These are phyloP conservation scores for Emys orbicularis DNA, from an alignment of 2,797 vertebrate species.

Conservation along the genomic window DNA sequence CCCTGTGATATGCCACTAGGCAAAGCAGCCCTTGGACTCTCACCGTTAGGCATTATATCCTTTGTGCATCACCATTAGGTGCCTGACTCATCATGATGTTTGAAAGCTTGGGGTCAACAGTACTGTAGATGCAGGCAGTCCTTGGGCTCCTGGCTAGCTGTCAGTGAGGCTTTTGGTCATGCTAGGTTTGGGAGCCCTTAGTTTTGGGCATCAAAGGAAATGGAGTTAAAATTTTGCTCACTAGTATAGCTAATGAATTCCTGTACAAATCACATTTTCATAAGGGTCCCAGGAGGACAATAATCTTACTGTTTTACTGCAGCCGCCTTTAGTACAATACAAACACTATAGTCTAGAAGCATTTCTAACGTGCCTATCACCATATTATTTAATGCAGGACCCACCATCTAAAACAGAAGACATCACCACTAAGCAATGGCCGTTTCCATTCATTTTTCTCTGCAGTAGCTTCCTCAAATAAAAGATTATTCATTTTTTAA, in stretches of 20 bases:
- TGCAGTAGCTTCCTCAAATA: neutral
- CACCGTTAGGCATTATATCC: neutral
- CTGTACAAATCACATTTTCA: neutral
- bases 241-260: neutral
- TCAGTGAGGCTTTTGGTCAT: neutral
- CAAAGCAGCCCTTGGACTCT: neutral
- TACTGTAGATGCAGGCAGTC: neutral
- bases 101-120: neutral
- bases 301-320: neutral
- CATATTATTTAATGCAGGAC: neutral
- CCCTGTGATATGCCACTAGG: neutral
- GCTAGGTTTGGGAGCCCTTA: neutral
- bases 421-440: neutral
- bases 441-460: neutral
- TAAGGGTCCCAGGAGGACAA: neutral
- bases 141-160: neutral
- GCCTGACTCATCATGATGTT: neutral
- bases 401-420: neutral
- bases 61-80: neutral
- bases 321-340: neutral
- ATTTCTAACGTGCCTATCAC: neutral
- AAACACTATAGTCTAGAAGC: neutral
- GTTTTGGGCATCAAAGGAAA: neutral
- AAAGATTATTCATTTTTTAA: neutral
- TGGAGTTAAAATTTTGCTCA: neutral